Base-by-base conservation (phyloP, 2,888 invertebrate species). In the Mesorhabditis sp. region DNA sequence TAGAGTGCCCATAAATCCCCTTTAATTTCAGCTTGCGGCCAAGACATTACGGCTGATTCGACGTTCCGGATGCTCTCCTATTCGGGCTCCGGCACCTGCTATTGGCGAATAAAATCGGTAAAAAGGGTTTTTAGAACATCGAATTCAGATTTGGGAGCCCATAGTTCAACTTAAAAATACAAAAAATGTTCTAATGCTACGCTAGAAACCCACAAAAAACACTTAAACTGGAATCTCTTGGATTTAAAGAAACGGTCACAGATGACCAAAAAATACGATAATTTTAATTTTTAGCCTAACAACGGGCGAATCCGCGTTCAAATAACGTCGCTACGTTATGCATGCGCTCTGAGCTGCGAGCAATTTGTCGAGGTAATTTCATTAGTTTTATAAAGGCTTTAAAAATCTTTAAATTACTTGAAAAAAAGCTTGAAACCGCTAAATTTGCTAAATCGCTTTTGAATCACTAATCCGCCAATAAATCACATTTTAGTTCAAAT, bases 401-500 rank as follows among this genome's bases (percentile, higher is more conserved):
- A n/a, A n/a, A n/a, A n/a, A n/a, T n/a, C n/a, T n/a, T n/a, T n/a
- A n/a, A n/a, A n/a, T n/a, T n/a, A n/a, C n/a, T n/a, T n/a, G n/a
- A n/a, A n/a, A n/a, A n/a, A n/a, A n/a, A n/a, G n/a, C n/a, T n/a
- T n/a, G n/a, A n/a, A n/a, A n/a, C n/a, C n/a, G n/a, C n/a, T n/a
- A n/a, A n/a, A n/a, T n/a, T n/a, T n/a, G n/a, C n/a, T n/a, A n/a
- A n/a, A n/a, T n/a, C n/a, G n/a, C n/a, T n/a, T n/a, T n/a, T n/a
- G n/a, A n/a, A n/a, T n/a, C n/a, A n/a, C n/a, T n/a, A n/a, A n/a
- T n/a, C n/a, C n/a, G n/a, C n/a, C n/a, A n/a, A n/a, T n/a, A n/a
- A n/a, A n/a, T n/a, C n/a, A n/a, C n/a, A n/a, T n/a, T n/a, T n/a
- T 50, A 50, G 58, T 50, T 50, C 58, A 50, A 50, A 50, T 50